A percentile compares a stretch with the other conserved stretches of the same genome.
Evolutionary conservation across 2,113 vertebrate species (phyloP).

Genomic region (Phodopus roborovskii): DNA sequence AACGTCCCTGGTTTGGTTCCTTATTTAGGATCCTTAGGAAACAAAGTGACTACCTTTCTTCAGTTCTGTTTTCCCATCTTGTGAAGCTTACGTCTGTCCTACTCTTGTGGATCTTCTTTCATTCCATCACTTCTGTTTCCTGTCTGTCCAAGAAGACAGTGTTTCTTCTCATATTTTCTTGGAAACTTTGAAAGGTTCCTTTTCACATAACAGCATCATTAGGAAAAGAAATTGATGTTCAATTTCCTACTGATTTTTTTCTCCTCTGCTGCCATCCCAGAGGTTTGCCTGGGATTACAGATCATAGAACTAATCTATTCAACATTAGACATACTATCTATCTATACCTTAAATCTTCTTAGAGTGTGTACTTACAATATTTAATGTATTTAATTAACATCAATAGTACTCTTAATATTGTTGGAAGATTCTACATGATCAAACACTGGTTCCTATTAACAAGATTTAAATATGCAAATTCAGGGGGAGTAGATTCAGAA

Average conservation of each 20-base stretch:
- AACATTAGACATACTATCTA: neutral
- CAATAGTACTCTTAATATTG: neutral
- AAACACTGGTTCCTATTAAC: neutral
- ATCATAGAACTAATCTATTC: neutral
- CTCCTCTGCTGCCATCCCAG: neutral
- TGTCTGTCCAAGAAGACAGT: neutral
- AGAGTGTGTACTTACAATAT: neutral
- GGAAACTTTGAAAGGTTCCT: neutral
- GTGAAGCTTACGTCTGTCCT: neutral
- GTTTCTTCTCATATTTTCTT: neutral
- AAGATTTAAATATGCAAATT: neutral
- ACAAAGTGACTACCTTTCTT: rapidly evolving
- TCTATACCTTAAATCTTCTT: neutral
- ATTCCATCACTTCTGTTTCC: neutral
- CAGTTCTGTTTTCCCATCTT: neutral
- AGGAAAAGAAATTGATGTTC: neutral
- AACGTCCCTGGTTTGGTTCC: neutral
- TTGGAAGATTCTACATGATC: neutral
- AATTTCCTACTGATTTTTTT: neutral
- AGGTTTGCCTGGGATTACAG: neutral
- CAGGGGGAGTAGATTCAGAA: neutral
- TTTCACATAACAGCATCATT: neutral
- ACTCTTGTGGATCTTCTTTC: neutral
- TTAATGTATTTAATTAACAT: neutral
- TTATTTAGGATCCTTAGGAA: neutral